Base-by-base conservation (phyloP, 2,113 vertebrate genomes). In the Psilopsiagon aymara region DNA sequence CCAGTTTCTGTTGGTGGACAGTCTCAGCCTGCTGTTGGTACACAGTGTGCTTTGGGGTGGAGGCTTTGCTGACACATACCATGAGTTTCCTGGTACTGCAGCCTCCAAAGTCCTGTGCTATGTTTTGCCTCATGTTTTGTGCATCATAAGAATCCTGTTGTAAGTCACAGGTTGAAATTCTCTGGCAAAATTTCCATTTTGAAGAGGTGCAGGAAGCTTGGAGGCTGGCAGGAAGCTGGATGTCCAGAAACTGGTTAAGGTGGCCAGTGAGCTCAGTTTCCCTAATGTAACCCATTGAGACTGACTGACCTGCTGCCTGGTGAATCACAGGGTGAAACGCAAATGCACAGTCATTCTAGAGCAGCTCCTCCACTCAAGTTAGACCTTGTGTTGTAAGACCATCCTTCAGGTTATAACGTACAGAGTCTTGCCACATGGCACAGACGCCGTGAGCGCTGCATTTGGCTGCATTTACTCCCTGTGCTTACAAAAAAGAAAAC, bases 71-170 rank as follows among this genome's bases (percentile, higher is more conserved):
- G 82, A 39, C 62, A 41, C 57, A 11, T 19, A 18, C 29, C 13
- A 1, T 46, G 39, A 28, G 18, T 59, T 74, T 85, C 39, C 44
- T 46, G n/a, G 17, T 62, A 57, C 24, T 0, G 0, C 7, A 7
- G 18, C 24, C 55, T 51, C 55, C 75, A 21, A 57, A 89, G 52
- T 67, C 62, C 35, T 52, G 1, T 49, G 46, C 39, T 39, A 5
- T 1, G 0, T 76, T 89, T 66, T 87, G 13, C 1, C 0, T 92
- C 15, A 1, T 17, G 14, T 23, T 83, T 91, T 55, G 77, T 70
- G 27, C 20, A 29, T 63, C 11, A 0, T 39, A 57, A 60, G 66
- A 76, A n/a, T 62, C 57, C 79, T 43, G 18, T 70, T 62, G 75
- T 28, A 59, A 51, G 25, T 83, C 80, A 81, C 28, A 55, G 35